Base-by-base conservation (phyloP, 2,888 invertebrate genomes). In the Lasioglossum lativentre region DNA sequence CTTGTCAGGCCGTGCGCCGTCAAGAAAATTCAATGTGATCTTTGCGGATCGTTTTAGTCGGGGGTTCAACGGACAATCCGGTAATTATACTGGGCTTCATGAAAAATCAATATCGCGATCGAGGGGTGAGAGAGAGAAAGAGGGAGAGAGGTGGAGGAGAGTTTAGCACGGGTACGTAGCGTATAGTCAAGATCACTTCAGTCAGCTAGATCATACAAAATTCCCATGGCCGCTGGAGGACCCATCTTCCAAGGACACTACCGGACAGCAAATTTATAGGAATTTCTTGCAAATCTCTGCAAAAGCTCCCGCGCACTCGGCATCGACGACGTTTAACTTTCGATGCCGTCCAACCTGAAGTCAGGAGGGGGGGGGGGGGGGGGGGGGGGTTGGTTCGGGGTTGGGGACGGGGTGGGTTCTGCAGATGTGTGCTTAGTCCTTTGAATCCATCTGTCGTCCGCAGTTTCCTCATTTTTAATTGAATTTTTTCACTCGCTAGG, bases 401-500 rank as follows among this genome's bases (percentile, higher is more conserved):
- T 19, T 23, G 34, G 23, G 34, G 23, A 19, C 38, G 23, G n/a
- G 27, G 42, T 27, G 75, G 66, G 30, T 23, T 19, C 70, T 59
- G 83, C 75, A 83, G 86, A 83, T 88, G 83, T 86, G 90, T 86
- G 89, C 90, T 82, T 86, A 83, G 84, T 82, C 90, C 87, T 91
- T 89, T 90, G 91, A 91, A 91, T 89, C 90, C 87, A 91, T 91
- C 91, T 90, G 90, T 91, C 90, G 91, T 85, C 85, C 83, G 86
- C 91, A 91, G 91, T 91, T 87, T 90, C 86, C 87, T 88, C 89
- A 91, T 91, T 91, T 91, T 91, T 91, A 91, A 91, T 91, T 91
- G 91, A 91, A 91, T 90, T 91, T 91, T 91, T 90, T 89, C 89
- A 84, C 88, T 70, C 82, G 82, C 91, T 63, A 86, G 83, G 88